Evolutionary conservation across 2,888 invertebrate genomes (phyloP).

Genomic region (Hirtodrosophila duncani): DNA sequence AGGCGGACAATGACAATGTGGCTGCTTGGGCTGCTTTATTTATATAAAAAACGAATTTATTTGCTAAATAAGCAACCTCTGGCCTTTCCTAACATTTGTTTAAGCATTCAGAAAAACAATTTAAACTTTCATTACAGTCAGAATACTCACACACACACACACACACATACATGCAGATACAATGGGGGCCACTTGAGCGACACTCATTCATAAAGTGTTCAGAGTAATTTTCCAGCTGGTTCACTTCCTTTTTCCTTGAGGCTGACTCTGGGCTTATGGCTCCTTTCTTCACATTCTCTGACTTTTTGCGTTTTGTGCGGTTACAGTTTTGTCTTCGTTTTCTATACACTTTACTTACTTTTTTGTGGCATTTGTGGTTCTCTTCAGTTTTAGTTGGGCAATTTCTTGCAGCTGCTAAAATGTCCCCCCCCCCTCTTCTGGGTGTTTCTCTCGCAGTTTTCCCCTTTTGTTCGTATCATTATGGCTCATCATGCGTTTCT

Average conservation of each 20-base stretch:
- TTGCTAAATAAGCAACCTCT: conserved; percentile 25
- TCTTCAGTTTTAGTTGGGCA: conserved; percentile 26
- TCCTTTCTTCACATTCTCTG: conserved; percentile 1
- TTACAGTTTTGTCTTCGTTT: neutral
- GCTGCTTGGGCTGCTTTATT: conserved; percentile 19
- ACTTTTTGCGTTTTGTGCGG: neutral
- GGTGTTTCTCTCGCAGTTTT: neutral
- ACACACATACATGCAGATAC: too few relatives aligned
- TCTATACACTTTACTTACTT: neutral
- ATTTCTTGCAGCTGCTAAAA: conserved; percentile 41
- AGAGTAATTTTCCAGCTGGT: conserved; percentile 68
- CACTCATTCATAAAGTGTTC: conserved; percentile 60
- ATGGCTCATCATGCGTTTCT: conserved; percentile 72
- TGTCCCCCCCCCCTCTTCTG: neutral
- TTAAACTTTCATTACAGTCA: conserved; percentile 66
- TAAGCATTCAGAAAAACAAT: conserved; percentile 54
- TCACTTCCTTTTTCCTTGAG: conserved; percentile 45
- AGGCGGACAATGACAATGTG: conserved; percentile 7
- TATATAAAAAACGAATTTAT: conserved; percentile 43
- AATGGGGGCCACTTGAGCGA: conserved; percentile 55
- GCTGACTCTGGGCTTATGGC: conserved; percentile 9
- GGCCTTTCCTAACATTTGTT: conserved; percentile 31
- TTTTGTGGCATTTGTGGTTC: neutral
- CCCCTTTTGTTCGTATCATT: conserved; percentile 54
- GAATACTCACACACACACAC: conserved; percentile 24